Evolutionary conservation across 2,797 vertebrate species (phyloP).

Genomic region (Lemur catta): DNA sequence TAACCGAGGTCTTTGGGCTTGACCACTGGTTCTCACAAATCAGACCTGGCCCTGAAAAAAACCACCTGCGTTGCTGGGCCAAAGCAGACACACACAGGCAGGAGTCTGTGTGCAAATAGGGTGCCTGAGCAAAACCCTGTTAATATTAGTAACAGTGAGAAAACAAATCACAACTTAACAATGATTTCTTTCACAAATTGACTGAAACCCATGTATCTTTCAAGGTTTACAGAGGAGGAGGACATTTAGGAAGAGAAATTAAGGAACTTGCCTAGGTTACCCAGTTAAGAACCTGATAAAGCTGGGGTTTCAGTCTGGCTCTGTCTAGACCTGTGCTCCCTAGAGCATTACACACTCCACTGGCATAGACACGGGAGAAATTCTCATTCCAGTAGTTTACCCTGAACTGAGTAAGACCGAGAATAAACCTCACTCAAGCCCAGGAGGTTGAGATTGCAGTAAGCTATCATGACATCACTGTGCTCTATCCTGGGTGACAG

Average conservation of each 20-base stretch:
- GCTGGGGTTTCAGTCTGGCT: not conserved
- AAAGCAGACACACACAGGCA: not conserved
- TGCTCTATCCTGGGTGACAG: not conserved
- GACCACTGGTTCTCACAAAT: conserved; percentile 31
- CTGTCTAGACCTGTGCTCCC: not conserved
- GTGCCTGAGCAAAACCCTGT: not conserved
- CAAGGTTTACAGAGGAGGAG: not conserved
- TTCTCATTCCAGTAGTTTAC: too few species aligned
- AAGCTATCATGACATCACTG: not conserved
- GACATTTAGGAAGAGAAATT: not conserved
- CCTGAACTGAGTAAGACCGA: too few species aligned
- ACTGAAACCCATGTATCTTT: not conserved
- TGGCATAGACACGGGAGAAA: not conserved
- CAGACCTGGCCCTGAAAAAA: not conserved
- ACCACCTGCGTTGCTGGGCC: not conserved
- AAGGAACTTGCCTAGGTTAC: not conserved
- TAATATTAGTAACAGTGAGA: not conserved
- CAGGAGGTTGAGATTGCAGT: not conserved
- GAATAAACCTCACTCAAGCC: not conserved
- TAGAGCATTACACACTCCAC: not conserved
- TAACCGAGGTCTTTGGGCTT: conserved; percentile 48
- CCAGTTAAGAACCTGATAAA: not conserved
- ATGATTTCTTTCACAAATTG: not conserved
- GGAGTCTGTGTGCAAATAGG: not conserved
- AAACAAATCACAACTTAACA: not conserved